Base-by-base conservation (phyloP, 1,140 invertebrate species). In the Pteromalus puparum region DNA sequence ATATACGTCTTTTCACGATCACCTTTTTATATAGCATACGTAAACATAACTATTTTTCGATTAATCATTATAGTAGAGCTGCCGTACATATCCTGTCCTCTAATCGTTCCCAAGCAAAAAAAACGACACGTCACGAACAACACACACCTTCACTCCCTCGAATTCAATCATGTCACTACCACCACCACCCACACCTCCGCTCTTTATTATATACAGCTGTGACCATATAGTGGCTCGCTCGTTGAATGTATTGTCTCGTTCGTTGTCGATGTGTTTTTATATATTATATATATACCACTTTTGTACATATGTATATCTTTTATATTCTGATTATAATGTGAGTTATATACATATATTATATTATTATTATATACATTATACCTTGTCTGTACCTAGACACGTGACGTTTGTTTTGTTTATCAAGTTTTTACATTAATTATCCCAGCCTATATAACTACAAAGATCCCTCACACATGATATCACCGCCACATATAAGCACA, bases 231-330 rank as follows among this genome's bases (percentile, higher is more conserved):
- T 93, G 91, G 92, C 92, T 93, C 92, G 92, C 91, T 93, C 92
- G 91, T 93, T 93, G 91, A 91, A 93, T 93, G 92, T 93, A 91
- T 92, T 93, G 92, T 93, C 91, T 92, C 92, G 92, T 93, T 93
- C 91, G 92, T 93, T 93, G 90, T 93, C 92, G 90, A 92, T 93
- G 92, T 93, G 88, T 93, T 93, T 92, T 91, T 91, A 73, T 65
- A 73, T 65, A 77, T 34, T 73, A 73, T 89, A 82, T 84, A 84
- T 74, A 80, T 84, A 93, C 90, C 91, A 92, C 88, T 90, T 91
- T 87, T 92, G 90, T 93, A 91, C 87, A 92, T 92, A 92, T 91
- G 84, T 90, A 86, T 89, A 79, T 84, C n/a, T 89, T 89, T 87
- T 88, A 90, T 89, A 90, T 89, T 90, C 88, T 91, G 87, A 91